These are phyloP conservation scores for Diarsia mendica DNA, from an alignment of 2,888 invertebrate genomes.

Conservation along the genomic window DNA sequence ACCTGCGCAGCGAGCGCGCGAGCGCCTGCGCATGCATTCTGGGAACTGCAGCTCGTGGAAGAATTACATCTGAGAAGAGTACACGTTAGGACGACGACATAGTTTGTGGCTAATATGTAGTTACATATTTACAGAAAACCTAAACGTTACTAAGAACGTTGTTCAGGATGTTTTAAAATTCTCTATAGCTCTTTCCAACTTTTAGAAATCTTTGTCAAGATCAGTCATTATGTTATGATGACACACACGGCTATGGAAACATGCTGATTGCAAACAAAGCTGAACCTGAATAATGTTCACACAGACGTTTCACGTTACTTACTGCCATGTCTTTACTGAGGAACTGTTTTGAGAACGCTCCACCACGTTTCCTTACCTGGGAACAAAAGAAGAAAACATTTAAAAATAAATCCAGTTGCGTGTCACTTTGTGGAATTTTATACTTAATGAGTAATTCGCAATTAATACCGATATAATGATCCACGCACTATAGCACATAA, in stretches of 20 bases:
- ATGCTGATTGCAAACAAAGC: conserved; percentile 10
- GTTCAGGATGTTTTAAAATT: neutral
- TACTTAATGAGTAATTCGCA: neutral
- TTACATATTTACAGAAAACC: neutral
- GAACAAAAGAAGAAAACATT: conserved; percentile 46
- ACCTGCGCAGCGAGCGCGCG: neutral
- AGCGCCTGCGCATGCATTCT: neutral
- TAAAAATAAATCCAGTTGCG: conserved; percentile 3
- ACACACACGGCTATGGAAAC: neutral
- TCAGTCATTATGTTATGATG: neutral
- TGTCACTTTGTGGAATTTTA: neutral
- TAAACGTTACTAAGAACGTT: neutral
- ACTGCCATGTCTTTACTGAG: conserved; percentile 12
- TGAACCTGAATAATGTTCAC: neutral
- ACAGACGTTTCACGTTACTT: conserved; percentile 40
- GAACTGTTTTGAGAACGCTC: conserved; percentile 51
- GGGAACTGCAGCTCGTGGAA: neutral
- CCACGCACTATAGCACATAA: neutral
- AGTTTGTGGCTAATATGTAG: neutral
- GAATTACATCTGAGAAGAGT: neutral
- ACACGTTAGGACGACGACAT: neutral
- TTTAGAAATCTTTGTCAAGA: neutral
- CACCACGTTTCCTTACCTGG: conserved; percentile 49
- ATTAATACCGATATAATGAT: neutral
- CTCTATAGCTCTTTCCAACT: neutral